Evolutionary conservation across 1,140 invertebrate genomes (phyloP).

Genomic region (Cydia amplana): DNA sequence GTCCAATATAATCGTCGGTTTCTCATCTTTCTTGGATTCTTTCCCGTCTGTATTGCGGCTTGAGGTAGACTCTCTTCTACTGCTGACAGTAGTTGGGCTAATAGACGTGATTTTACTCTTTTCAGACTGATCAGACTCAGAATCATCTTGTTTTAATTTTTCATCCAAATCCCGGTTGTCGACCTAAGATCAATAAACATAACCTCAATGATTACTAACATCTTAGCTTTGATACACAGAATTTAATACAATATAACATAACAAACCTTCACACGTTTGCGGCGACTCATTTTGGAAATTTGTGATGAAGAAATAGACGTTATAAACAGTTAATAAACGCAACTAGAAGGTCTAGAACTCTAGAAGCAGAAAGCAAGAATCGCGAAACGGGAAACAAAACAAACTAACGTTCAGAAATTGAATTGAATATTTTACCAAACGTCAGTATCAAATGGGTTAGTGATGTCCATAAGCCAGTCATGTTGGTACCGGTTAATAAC

Average conservation of each 20-base stretch:
- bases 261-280: slow-evolving; percentile 83
- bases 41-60: slow-evolving; percentile 60
- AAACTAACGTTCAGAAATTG: slow-evolving; percentile 31
- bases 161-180: slow-evolving; percentile 86
- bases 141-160: slow-evolving; percentile 85
- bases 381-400: slow-evolving; percentile 37
- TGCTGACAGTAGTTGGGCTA: slow-evolving; percentile 67
- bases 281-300: slow-evolving; percentile 81
- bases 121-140: slow-evolving; percentile 82
- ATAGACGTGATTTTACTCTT: slow-evolving; percentile 80
- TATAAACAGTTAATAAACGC: background rate
- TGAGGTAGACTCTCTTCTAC: slow-evolving; percentile 75
- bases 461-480: background rate
- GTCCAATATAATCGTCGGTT: slow-evolving; percentile 64
- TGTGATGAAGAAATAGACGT: background rate
- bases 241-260: slow-evolving; percentile 37
- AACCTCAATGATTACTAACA: slow-evolving; percentile 49
- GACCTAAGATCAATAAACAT: slow-evolving; percentile 79
- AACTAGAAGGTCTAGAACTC: too few species aligned
- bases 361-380: background rate
- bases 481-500: background rate
- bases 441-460: slow-evolving; percentile 5
- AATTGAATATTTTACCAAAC: background rate
- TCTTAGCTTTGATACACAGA: slow-evolving; percentile 34
- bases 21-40: slow-evolving; percentile 79